These are phyloP conservation scores for Frankliniella intonsa DNA, from an alignment of 2,888 invertebrate genomes.

Conservation along the genomic window DNA sequence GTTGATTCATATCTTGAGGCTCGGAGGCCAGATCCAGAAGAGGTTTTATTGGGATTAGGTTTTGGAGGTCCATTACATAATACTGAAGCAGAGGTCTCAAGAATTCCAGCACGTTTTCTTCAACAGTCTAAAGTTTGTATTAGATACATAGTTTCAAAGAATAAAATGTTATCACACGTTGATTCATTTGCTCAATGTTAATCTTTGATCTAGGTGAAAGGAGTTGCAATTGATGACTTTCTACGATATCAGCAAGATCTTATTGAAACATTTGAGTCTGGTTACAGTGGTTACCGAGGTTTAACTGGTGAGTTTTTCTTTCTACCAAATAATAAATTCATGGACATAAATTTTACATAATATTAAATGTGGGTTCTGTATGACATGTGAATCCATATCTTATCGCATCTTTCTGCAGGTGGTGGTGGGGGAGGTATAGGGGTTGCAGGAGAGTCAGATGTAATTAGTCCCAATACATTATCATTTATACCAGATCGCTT, in stretches of 20 bases:
- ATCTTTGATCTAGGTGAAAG: conserved; percentile 53
- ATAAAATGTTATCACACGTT: background rate
- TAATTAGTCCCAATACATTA: background rate
- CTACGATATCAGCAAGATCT: conserved; percentile 69
- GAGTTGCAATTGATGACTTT: conserved; percentile 71
- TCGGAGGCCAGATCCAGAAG: conserved; percentile 83
- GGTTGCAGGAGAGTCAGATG: conserved; percentile 17
- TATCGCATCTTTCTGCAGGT: conserved; percentile 7
- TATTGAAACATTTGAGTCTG: conserved; percentile 67
- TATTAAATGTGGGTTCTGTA: background rate
- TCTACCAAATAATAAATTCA: conserved; percentile 25
- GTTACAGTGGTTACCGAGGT: conserved; percentile 70
- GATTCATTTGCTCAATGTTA: background rate
- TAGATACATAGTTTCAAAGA: too few species aligned
- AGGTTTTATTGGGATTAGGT: conserved; percentile 74
- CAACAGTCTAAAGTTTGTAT: conserved; percentile 67
- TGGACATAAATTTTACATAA: too few species aligned
- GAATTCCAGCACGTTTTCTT: conserved; percentile 79
- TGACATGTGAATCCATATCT: background rate
- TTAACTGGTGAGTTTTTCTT: conserved; percentile 56
- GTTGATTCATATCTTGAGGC: conserved; percentile 79
- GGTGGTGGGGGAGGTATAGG: background rate
- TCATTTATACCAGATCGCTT: conserved; percentile 9
- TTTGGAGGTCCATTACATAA: conserved; percentile 48
- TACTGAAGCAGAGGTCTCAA: conserved; percentile 59